These are phyloP conservation scores for Mustela nigripes DNA, from an alignment of 2,113 vertebrate species.

Conservation along the genomic window DNA sequence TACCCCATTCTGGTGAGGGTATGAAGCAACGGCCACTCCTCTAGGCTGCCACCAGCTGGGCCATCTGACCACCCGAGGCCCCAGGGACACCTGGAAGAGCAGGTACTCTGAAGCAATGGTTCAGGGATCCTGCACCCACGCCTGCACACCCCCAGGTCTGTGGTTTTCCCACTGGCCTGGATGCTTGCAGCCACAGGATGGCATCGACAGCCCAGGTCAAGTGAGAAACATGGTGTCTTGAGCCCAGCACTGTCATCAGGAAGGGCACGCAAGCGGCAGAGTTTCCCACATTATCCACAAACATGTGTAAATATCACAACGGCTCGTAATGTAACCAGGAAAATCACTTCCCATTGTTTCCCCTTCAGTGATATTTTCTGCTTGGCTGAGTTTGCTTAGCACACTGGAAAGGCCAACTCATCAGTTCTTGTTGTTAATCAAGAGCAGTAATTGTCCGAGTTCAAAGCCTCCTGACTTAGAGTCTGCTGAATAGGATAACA, in stretches of 20 bases:
- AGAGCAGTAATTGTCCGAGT: conserved; percentile 88
- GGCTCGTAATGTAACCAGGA: conserved; percentile 83
- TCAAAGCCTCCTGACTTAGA: conserved; percentile 83
- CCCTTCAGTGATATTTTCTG: conserved; percentile 90
- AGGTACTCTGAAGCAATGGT: neutral
- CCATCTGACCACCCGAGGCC: neutral
- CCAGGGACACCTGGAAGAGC: neutral
- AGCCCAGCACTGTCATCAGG: neutral
- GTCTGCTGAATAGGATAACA: conserved; percentile 88
- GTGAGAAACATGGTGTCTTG: neutral
- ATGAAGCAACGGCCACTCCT: neutral
- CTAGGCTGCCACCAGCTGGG: accelerated
- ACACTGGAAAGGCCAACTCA: conserved; percentile 88
- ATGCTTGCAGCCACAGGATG: neutral
- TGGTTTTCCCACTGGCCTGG: neutral
- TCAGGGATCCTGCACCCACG: accelerated
- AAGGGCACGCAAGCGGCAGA: conserved; percentile 38
- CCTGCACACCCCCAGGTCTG: neutral
- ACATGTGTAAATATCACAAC: conserved; percentile 83
- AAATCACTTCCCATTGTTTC: conserved; percentile 90
- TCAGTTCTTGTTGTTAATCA: conserved; percentile 91
- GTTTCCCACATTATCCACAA: conserved; percentile 69
- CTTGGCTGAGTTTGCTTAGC: conserved; percentile 87
- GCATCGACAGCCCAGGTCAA: conserved; percentile 13
- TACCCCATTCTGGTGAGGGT: neutral